A percentile compares a stretch with the other conserved stretches of the same genome.
phyloP scores from a whole-genome alignment of 2,888 invertebrate species.

The Drosophila limbata region DNA sequence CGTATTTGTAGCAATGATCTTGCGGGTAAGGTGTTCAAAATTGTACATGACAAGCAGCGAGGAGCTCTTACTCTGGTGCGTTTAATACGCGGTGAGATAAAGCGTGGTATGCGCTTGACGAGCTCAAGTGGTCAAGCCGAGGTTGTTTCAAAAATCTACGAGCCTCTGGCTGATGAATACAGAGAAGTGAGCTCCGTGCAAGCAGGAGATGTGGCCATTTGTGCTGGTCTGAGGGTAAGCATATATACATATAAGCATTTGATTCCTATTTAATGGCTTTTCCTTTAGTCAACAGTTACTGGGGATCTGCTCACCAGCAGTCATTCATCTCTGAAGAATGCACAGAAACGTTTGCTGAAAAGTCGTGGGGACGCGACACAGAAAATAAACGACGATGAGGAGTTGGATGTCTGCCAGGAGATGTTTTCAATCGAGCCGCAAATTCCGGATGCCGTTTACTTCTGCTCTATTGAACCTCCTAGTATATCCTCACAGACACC shows the following conservation, averaged over 20 bases:
- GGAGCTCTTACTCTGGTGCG: constrained; percentile 95
- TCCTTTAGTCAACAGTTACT: constrained; percentile 87
- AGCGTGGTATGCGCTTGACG: constrained; percentile 86
- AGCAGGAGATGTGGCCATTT: constrained; percentile 95
- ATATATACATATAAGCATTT: neutral
- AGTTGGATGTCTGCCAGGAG: constrained; percentile 63
- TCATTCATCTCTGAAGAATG: constrained; percentile 87
- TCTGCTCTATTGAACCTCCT: constrained; percentile 97
- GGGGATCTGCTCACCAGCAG: constrained; percentile 91
- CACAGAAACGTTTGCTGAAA: constrained; percentile 86
- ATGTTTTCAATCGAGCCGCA: constrained; percentile 87
- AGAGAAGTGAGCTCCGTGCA: constrained; percentile 89
- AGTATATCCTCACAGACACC: constrained; percentile 90
- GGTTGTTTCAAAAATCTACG: constrained; percentile 85
- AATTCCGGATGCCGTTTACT: constrained; percentile 97
- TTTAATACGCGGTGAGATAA: constrained; percentile 91
- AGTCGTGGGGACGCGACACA: neutral
- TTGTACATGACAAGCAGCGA: constrained; percentile 94
- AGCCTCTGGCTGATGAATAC: constrained; percentile 96
- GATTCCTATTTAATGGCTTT: neutral
- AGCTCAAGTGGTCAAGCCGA: constrained; percentile 79
- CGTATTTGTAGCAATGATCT: constrained; percentile 86
- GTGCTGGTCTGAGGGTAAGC: constrained; percentile 93
- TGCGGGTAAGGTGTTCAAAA: constrained; percentile 96
- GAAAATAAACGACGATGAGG: constrained; percentile 62